Base-by-base conservation (phyloP, 2,113 vertebrate species). In the Ceyx margarethae region DNA sequence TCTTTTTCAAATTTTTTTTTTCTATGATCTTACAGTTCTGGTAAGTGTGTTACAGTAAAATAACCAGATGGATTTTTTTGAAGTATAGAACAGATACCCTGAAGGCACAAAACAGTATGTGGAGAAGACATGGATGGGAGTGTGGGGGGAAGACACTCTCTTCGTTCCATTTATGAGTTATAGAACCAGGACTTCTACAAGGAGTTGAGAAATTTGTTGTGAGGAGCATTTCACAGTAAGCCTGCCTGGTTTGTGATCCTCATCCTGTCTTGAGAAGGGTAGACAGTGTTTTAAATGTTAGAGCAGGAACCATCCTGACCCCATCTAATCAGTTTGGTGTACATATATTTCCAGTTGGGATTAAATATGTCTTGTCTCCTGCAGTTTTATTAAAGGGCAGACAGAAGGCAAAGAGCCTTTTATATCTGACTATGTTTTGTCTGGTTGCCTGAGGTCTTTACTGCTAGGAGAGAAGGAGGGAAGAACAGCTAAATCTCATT, bases 31-130 rank as follows among this genome's bases (percentile, higher is more conserved):
- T 94, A 91, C 91, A 92, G 91, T 81, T 95, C 93, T 94, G 69
- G 50, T 94, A 95, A 95, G 69, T 37, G 81, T 84, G 87, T 87
- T 92, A 90, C 81, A 94, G 94, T 85, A 92, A 96, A 94, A 92
- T 95, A 94, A 92, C 87, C 93, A 96, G 94, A 92, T 94, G 94
- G 94, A 91, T 80, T 86, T 96, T 93, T 90, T 84, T 45, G 91
- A 95, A 95, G 78, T 87, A 95, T 93, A 89, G 91, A 95, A 85
- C 62, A 93, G 87, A 95, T 94, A 96, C 94, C 95, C 95, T 94
- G 79, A 95, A 95, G 94, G 91, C 95, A 95, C 85, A 85, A 95
- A 94, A 77, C 90, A 85, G 61, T 91, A 66, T 81, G 87, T 81
- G 68, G 93, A 91, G 93, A 93, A 85, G 82, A 87, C 85, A 91